A percentile compares a stretch with the other conserved stretches of the same genome.
phyloP scores from a whole-genome alignment of 2,113 vertebrate genomes.

The Prolemur simus region DNA sequence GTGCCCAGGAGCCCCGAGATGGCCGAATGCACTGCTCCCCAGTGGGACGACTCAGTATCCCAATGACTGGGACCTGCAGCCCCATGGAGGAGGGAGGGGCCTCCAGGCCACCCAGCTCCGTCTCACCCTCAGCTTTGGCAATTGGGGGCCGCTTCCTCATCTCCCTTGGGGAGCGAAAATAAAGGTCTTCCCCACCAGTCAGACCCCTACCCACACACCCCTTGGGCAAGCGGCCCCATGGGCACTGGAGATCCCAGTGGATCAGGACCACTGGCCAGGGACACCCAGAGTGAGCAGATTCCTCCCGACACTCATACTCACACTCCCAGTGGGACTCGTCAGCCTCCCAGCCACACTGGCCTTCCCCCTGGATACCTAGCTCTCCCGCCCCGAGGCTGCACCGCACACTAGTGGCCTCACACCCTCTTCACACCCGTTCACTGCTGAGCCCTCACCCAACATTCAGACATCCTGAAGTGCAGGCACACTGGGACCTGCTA shows the following conservation, averaged over 20 bases:
- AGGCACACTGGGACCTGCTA: constrained; percentile 14
- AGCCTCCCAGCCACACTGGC: not conserved
- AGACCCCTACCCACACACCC: not conserved
- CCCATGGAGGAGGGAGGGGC: not conserved
- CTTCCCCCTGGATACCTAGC: not conserved
- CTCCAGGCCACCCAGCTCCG: not conserved
- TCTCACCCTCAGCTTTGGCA: not conserved
- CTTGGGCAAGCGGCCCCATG: not conserved
- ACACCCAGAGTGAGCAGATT: not conserved
- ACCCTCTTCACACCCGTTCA: not conserved
- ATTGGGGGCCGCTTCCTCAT: not conserved
- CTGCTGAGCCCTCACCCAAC: constrained; percentile 12
- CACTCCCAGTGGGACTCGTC: not conserved
- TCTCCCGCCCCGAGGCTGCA: not conserved
- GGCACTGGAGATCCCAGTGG: not conserved
- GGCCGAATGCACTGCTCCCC: not conserved
- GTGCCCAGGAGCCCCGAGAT: not conserved
- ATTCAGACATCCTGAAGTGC: not conserved
- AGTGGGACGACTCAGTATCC: not conserved
- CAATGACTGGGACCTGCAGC: not conserved
- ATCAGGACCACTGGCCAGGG: not conserved
- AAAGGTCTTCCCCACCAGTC: not conserved
- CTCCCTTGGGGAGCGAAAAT: not conserved
- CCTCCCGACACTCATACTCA: not conserved
- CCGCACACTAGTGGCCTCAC: not conserved